Conservation (phyloP, 2,888 invertebrate genomes). For the Elysia crispata region DNA sequence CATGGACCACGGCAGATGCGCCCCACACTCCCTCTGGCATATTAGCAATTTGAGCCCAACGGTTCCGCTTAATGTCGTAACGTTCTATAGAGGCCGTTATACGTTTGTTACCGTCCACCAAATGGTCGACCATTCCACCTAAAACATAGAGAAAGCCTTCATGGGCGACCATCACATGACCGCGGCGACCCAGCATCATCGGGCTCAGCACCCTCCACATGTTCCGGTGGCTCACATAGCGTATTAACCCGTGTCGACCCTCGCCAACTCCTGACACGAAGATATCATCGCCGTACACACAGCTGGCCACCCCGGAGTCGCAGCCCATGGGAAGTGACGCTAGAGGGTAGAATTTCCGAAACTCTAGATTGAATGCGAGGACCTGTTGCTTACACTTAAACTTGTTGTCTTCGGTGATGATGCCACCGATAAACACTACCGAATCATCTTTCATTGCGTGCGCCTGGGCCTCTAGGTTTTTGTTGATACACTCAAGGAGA, state of each 20-base stretch:
- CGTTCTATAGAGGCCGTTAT: constrained; percentile 42
- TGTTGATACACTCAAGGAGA: neutral
- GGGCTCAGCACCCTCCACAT: constrained; percentile 47
- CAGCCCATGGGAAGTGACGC: constrained; percentile 47
- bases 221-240: constrained; percentile 44
- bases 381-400: constrained; percentile 44
- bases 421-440: constrained; percentile 43
- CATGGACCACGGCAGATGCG: constrained; percentile 40
- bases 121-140: constrained; percentile 47
- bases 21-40: constrained; percentile 49
- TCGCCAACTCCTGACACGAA: constrained; percentile 49
- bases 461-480: constrained; percentile 19
- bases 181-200: constrained; percentile 45
- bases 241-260: constrained; percentile 40
- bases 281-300: constrained; percentile 46
- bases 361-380: constrained; percentile 42
- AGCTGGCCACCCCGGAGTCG: constrained; percentile 49
- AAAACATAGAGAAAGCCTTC: constrained; percentile 39
- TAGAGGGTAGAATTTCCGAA: constrained; percentile 46
- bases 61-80: constrained; percentile 45
- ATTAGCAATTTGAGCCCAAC: constrained; percentile 42
- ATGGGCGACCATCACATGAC: constrained; percentile 42
- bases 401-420: constrained; percentile 26
- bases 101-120: constrained; percentile 17
- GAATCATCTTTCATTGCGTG: constrained; percentile 46